Conservation (phyloP, 92 coral and sea anemone species). For the Palythoa grandis region DNA sequence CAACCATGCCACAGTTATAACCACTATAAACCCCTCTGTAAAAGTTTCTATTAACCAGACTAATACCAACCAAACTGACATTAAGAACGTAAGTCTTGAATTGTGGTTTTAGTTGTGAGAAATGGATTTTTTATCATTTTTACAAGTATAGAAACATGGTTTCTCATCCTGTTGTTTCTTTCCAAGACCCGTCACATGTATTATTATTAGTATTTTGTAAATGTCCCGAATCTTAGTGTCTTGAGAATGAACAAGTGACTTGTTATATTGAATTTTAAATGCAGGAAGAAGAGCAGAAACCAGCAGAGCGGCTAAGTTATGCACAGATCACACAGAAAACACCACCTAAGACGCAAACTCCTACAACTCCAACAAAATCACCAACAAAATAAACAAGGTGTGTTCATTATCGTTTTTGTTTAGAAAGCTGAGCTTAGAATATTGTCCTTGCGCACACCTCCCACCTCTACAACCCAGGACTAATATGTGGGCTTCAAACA, state of each 20-base stretch:
- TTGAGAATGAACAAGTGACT: too few relatives aligned
- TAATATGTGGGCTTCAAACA: too few relatives aligned
- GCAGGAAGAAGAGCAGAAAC: conserved; percentile 43
- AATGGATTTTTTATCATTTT: not conserved
- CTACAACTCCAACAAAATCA: conserved; percentile 54
- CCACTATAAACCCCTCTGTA: not conserved
- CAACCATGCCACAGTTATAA: not conserved
- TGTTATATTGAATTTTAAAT: not conserved
- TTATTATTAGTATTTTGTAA: not conserved
- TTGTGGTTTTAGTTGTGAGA: too few relatives aligned
- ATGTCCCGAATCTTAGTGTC: not conserved
- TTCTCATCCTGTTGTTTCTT: too few relatives aligned
- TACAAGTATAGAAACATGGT: not conserved
- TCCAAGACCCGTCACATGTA: too few relatives aligned
- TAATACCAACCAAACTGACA: conserved; percentile 18
- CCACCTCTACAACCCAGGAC: too few relatives aligned
- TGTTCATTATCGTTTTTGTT: too few relatives aligned
- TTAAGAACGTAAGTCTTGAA: too few relatives aligned
- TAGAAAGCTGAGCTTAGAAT: too few relatives aligned
- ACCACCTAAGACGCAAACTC: conserved; percentile 62
- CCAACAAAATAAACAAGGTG: conserved; percentile 47
- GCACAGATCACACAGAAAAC: conserved; percentile 96
- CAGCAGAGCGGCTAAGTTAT: conserved; percentile 82
- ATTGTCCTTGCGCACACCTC: too few relatives aligned
- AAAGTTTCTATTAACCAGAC: conserved; percentile 4